phyloP scores from a whole-genome alignment of 37 sponge, comb jelly and placozoan genomes.

The Eunapius fragilis region DNA sequence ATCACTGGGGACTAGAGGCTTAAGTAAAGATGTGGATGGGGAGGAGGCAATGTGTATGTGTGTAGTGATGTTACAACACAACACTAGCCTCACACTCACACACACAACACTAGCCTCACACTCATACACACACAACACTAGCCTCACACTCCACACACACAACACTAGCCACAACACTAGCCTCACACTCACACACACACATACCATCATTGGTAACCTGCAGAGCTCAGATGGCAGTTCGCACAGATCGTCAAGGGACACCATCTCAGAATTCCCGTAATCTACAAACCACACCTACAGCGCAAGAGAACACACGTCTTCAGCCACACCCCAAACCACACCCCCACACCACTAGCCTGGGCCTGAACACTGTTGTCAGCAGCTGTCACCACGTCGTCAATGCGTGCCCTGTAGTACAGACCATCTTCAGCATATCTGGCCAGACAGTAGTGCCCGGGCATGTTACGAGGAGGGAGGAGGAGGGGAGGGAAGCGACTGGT shows the following conservation, averaged over 20 bases:
- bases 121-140: neutral
- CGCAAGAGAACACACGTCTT: neutral
- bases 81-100: neutral
- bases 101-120: neutral
- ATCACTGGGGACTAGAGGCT: too few relatives aligned
- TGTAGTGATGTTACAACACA: too few relatives aligned
- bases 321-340: neutral
- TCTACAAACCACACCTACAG: constrained; percentile 82
- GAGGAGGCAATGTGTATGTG: too few relatives aligned
- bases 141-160: neutral
- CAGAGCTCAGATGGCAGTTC: constrained; percentile 39
- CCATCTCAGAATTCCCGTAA: constrained; percentile 81
- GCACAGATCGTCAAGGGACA: constrained; percentile 45
- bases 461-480: neutral
- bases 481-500: constrained; percentile 21
- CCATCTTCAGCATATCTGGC: constrained; percentile 74
- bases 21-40: too few relatives aligned
- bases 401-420: constrained; percentile 69
- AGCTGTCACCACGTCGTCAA: constrained; percentile 14
- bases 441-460: constrained; percentile 71
- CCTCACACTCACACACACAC: constrained; percentile 11
- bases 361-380: neutral
- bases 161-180: neutral
- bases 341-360: constrained; percentile 7
- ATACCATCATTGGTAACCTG: constrained; percentile 20